Percentiles rank a stretch among this genome's conserved stretches.
Conservation (phyloP, 2,888 invertebrate genomes). For the Cantharis flavilabris region DNA sequence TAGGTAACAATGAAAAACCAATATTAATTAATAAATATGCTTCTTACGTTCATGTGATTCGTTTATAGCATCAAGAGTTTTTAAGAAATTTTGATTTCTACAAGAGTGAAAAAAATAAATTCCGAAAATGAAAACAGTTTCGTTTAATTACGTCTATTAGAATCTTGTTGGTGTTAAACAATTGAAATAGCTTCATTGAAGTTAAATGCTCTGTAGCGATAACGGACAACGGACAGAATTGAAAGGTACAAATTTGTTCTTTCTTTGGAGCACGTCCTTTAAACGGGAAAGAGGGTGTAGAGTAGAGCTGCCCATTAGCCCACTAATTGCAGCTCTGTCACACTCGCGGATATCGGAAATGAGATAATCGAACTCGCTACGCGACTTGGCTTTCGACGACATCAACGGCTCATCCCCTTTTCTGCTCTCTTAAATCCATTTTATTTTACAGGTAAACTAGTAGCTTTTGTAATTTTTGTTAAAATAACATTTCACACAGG, state of each 20-base stretch:
- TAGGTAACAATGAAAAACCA: background rate
- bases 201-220: slow-evolving; percentile 31
- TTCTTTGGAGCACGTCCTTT: slow-evolving; percentile 39
- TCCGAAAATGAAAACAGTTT: background rate
- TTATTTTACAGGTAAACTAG: slow-evolving; percentile 15
- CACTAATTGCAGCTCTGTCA: slow-evolving; percentile 52
- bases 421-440: slow-evolving; percentile 22
- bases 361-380: slow-evolving; percentile 52
- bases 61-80: background rate
- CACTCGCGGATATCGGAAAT: slow-evolving; percentile 52
- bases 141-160: background rate
- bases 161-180: slow-evolving; percentile 17
- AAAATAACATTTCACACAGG: background rate
- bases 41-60: background rate
- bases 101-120: background rate
- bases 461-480: background rate
- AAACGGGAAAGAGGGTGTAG: slow-evolving; percentile 41
- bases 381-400: slow-evolving; percentile 41
- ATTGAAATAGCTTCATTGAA: slow-evolving; percentile 23
- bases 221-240: slow-evolving; percentile 33
- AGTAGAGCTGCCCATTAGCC: slow-evolving; percentile 48
- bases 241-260: slow-evolving; percentile 37
- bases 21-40: background rate
- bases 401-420: slow-evolving; percentile 26
- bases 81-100: background rate